phyloP scores from a whole-genome alignment of 2,888 invertebrate species.

The Yponomeuta plumbellus region DNA sequence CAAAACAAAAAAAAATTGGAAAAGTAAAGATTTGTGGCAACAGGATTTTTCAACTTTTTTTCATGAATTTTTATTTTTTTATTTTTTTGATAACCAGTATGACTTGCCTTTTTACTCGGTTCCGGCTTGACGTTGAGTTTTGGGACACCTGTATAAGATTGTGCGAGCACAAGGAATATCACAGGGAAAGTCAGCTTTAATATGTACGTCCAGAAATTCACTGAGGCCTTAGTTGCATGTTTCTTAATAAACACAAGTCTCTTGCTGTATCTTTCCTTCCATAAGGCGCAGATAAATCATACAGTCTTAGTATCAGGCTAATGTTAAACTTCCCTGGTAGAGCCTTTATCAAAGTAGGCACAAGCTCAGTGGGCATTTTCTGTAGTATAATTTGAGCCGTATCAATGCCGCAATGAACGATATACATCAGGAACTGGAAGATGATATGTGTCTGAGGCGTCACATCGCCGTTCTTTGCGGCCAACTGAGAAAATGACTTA shows the following conservation, averaged over 20 bases:
- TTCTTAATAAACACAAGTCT: conserved; percentile 90
- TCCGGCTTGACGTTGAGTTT: too few relatives aligned
- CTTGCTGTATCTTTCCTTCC: conserved; percentile 91
- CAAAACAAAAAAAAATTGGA: too few relatives aligned
- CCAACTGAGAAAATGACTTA: conserved; percentile 82
- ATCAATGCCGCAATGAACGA: conserved; percentile 86
- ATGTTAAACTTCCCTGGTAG: conserved; percentile 86
- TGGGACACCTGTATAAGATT: too few relatives aligned
- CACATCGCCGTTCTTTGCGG: conserved; percentile 83
- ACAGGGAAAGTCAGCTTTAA: background rate
- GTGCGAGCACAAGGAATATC: too few relatives aligned
- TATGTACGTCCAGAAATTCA: conserved; percentile 28
- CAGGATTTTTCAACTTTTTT: too few relatives aligned
- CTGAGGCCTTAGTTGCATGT: conserved; percentile 82
- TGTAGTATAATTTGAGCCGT: conserved; percentile 82
- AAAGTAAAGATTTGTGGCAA: too few relatives aligned
- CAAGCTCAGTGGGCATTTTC: conserved; percentile 84
- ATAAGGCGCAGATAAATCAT: conserved; percentile 84
- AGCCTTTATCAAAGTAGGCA: conserved; percentile 88
- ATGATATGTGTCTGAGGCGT: conserved; percentile 91
- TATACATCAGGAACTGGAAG: conserved; percentile 83
- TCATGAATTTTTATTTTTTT: too few relatives aligned
- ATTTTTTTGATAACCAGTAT: too few relatives aligned
- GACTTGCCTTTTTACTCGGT: too few relatives aligned
- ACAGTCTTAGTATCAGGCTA: conserved; percentile 83